Conservation (phyloP, 2,888 invertebrate species). For the Andrena minutula region DNA sequence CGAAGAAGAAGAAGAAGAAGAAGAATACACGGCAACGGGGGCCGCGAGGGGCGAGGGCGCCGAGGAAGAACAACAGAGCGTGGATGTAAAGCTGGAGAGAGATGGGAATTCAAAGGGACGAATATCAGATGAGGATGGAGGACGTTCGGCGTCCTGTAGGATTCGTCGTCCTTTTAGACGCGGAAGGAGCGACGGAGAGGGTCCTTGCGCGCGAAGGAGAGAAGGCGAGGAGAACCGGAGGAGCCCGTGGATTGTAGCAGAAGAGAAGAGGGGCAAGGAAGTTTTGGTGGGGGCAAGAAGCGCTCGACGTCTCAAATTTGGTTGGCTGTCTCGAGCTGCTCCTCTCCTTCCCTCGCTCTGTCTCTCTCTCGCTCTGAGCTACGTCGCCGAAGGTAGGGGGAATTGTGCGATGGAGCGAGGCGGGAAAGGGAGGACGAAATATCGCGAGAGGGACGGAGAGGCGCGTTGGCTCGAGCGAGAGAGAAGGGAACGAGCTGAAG, state of each 20-base stretch:
- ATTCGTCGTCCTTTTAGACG: conserved; percentile 62
- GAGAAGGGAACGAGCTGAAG: conserved; percentile 21
- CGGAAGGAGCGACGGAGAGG: conserved; percentile 41
- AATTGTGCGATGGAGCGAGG: conserved; percentile 43
- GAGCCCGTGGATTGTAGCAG: conserved; percentile 47
- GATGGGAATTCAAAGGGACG: conserved; percentile 52
- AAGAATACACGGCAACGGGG: conserved; percentile 45
- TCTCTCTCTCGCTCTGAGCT: conserved; percentile 36
- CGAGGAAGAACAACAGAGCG: conserved; percentile 35
- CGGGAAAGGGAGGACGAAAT: conserved; percentile 43
- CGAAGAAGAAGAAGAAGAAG: conserved; percentile 49
- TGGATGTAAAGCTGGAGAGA: conserved; percentile 15
- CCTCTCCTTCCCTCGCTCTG: conserved; percentile 49
- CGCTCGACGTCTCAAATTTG: conserved; percentile 82
- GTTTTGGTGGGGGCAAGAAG: conserved; percentile 70
- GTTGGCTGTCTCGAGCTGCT: conserved; percentile 81
- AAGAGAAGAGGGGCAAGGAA: conserved; percentile 61
- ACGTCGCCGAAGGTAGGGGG: conserved; percentile 44
- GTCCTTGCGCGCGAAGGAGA: conserved; percentile 25
- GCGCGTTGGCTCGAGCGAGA: neutral
- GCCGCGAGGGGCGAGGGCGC: conserved; percentile 26
- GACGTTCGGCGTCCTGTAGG: conserved; percentile 65
- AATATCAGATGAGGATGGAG: conserved; percentile 41
- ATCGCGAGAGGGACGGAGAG: conserved; percentile 17
- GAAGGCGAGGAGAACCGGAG: conserved; percentile 37